phyloP scores from a whole-genome alignment of 35 echinoderm and acorn worm genomes.

The Hemicentrotus pulcherrimus region DNA sequence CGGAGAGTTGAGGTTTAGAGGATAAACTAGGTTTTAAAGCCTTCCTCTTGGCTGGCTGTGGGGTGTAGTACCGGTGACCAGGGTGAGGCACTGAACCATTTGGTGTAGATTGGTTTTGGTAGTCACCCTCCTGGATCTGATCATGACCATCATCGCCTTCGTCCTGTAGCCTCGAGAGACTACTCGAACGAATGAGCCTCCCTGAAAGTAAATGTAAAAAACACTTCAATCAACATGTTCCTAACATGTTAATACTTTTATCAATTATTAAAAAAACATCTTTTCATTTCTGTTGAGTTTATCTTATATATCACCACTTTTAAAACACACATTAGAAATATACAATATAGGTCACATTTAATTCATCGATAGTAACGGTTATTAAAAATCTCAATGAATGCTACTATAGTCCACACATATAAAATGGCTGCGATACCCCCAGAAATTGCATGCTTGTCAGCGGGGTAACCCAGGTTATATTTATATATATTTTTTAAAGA shows the following conservation, averaged over 20 bases:
- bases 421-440: too few relatives aligned
- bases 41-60: constrained; percentile 53
- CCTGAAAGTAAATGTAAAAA: background rate
- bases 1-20: background rate
- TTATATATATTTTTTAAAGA: too few relatives aligned
- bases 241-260: too few relatives aligned
- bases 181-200: constrained; percentile 15
- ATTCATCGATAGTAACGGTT: too few relatives aligned
- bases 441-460: too few relatives aligned
- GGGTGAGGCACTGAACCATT: constrained; percentile 26
- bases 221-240: too few relatives aligned
- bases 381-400: too few relatives aligned
- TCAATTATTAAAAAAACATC: background rate
- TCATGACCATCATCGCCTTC: background rate
- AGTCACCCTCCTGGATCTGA: background rate
- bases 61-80: constrained; percentile 53
- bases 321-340: too few relatives aligned
- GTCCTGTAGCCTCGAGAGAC: background rate
- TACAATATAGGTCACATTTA: too few relatives aligned
- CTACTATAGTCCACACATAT: background rate
- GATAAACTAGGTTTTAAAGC: constrained; percentile 21
- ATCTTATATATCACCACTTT: too few relatives aligned
- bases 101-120: background rate
- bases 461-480: too few relatives aligned
- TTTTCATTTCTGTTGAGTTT: too few relatives aligned